These are phyloP conservation scores for Drosophila acutilabella DNA, from an alignment of 2,888 invertebrate genomes.

Conservation along the genomic window DNA sequence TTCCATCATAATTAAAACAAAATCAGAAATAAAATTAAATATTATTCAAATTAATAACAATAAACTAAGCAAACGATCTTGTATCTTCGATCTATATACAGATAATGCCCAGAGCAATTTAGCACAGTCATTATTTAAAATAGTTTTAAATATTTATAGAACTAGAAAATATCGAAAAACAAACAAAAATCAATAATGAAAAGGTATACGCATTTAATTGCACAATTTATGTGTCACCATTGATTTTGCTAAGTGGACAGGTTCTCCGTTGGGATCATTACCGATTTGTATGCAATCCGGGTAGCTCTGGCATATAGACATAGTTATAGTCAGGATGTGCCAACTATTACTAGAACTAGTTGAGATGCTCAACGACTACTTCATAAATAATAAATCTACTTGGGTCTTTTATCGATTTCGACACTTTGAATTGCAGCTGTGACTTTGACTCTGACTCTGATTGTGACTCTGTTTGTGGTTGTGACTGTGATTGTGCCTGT, in stretches of 20 bases:
- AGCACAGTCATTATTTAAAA: constrained; percentile 18
- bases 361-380: constrained; percentile 48
- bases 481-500: too few species aligned
- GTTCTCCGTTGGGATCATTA: constrained; percentile 30
- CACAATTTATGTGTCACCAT: constrained; percentile 46
- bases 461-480: neutral
- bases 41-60: constrained; percentile 3
- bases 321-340: constrained; percentile 50
- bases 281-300: constrained; percentile 60
- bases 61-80: constrained; percentile 16
- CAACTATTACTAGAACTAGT: constrained; percentile 46
- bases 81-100: constrained; percentile 10
- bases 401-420: constrained; percentile 49
- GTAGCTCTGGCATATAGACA: constrained; percentile 14
- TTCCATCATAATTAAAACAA: constrained; percentile 56
- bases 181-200: constrained; percentile 6
- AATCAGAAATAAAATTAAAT: constrained; percentile 7
- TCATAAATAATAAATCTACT: constrained; percentile 67
- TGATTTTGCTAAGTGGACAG: constrained; percentile 50
- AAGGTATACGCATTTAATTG: constrained; percentile 41
- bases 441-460: constrained; percentile 11
- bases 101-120: constrained; percentile 32
- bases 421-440: constrained; percentile 26
- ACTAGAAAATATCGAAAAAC: constrained; percentile 25
- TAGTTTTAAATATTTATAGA: constrained; percentile 47